Conservation (phyloP, 2,888 invertebrate genomes). For the Epirrhoe tristata region DNA sequence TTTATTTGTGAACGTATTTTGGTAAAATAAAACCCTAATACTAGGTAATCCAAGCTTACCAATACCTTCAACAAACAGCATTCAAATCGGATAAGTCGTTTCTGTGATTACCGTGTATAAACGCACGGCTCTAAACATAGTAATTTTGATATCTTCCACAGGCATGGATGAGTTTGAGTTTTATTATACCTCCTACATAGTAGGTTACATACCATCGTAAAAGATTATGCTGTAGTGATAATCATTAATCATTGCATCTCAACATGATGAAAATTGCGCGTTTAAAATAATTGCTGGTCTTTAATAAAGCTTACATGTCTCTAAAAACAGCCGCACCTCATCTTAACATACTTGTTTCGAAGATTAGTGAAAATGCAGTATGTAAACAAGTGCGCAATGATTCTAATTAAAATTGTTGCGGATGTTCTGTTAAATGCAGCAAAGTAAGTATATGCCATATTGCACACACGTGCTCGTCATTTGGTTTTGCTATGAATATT, state of each 20-base stretch:
- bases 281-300: constrained; percentile 50
- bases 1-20: no score
- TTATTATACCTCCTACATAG: no score
- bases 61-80: no score
- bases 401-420: constrained; percentile 24
- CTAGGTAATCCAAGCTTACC: no score
- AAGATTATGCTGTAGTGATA: constrained; percentile 37
- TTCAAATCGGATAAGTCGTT: no score
- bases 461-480: constrained; percentile 10
- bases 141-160: no score
- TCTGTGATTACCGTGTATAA: no score
- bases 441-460: constrained; percentile 14
- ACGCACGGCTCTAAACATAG: no score
- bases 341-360: constrained; percentile 26
- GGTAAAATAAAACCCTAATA: no score
- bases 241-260: constrained; percentile 33
- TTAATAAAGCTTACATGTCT: constrained; percentile 33
- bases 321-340: constrained; percentile 31
- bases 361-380: constrained; percentile 1
- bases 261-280: constrained; percentile 42
- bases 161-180: no score
- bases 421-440: constrained; percentile 24
- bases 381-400: constrained; percentile 9
- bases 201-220: constrained; percentile 43
- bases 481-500: constrained; percentile 18